Base-by-base conservation (phyloP, 2,888 invertebrate genomes). In the Isoperla grammatica region DNA sequence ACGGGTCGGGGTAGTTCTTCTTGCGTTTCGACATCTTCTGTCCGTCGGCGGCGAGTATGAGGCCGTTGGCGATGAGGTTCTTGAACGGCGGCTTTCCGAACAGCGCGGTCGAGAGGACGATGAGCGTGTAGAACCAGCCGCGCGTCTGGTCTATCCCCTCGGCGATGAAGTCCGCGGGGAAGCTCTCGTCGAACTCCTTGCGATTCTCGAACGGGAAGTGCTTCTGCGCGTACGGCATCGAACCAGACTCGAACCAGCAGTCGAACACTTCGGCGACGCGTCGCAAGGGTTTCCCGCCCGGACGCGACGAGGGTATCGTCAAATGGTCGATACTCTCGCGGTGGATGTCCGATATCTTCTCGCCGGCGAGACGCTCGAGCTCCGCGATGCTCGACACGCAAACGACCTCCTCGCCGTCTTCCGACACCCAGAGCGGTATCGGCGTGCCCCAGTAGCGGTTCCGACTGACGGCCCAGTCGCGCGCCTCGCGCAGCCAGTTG, bases 391-490 rank as follows among this genome's bases (percentile, higher is more conserved):
- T 96, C 2, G 95, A 95, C 50, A 99, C 78, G 72, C 96, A 96
- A 8, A 97, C 85, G n/a, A 93, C 77, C 79, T 98, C 98, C 71
- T 93, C 88, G 15, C 89, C 88, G 73, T 90, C 93, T 13, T 87
- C 84, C 1, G 95, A 95, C 49, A 91, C 82, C 99, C 99, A 99
- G 60, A 99, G 78, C 1, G 99, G 99, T 66, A 99, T 97, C 0
- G 99, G 99, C 39, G 97, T 99, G 46, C 99, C 99, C 98, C 98
- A 99, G 73, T 96, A 99, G 35, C 99, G 85, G 74, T 99, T 99
- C 48, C 99, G 81, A 70, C 96, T 97, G 22, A 99, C 85, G 15
- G 96, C 95, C 97, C 98, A 98, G 76, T 99, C 99, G 57, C 97
- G 83, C 0, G 99, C 98, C 55, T 98, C 97, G 57, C 86, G 83